phyloP scores from a whole-genome alignment of 2,113 vertebrate species.

The Chaetodon auriga region DNA sequence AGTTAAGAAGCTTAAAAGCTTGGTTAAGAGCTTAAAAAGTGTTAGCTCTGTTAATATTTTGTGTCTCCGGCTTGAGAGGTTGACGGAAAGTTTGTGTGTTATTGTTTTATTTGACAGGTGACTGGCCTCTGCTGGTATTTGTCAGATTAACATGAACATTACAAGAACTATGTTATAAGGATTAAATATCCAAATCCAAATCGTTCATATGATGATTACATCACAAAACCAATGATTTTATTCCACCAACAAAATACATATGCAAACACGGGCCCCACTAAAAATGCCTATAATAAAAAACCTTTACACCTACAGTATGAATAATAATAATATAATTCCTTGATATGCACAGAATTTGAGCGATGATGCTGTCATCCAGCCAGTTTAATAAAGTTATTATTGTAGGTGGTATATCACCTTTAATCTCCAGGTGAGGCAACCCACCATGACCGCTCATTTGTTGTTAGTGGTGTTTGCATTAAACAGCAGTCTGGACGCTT shows the following conservation, averaged over 20 bases:
- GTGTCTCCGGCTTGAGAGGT: too few relatives aligned
- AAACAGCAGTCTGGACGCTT: constrained; percentile 40
- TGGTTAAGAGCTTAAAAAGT: too few relatives aligned
- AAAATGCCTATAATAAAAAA: not conserved
- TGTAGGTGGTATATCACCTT: not conserved
- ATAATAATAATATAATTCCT: not conserved
- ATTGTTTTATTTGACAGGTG: too few relatives aligned
- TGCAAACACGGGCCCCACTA: not conserved
- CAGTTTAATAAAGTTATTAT: not conserved
- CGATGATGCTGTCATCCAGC: not conserved
- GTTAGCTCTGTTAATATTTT: too few relatives aligned
- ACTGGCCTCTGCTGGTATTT: too few relatives aligned
- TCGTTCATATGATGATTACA: too few relatives aligned
- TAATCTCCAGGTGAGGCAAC: not conserved
- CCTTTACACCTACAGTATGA: not conserved
- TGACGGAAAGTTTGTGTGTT: too few relatives aligned
- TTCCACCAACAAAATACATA: not conserved
- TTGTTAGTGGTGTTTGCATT: constrained; percentile 6
- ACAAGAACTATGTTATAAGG: too few relatives aligned
- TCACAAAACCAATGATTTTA: not conserved
- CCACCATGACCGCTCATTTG: not conserved
- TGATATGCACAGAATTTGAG: not conserved
- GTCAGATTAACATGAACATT: too few relatives aligned
- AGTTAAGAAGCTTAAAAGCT: too few relatives aligned
- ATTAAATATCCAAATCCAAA: too few relatives aligned